Conservation (phyloP, 2,113 vertebrate species). For the Aspiorhynchus laticeps region DNA sequence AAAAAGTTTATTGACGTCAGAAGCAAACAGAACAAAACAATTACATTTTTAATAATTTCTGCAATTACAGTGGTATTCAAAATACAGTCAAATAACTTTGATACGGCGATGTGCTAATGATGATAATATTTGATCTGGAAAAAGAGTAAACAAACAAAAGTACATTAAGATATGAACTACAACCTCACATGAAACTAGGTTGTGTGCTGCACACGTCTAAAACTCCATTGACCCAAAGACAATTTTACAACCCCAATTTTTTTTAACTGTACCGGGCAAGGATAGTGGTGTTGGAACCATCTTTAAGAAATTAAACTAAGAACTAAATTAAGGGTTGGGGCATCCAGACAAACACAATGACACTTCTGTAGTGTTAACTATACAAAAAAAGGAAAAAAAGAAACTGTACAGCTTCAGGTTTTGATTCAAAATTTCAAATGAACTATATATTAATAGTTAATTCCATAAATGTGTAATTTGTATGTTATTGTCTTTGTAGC, state of each 20-base stretch:
- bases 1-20: conserved; percentile 94
- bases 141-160: conserved; percentile 76
- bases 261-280: conserved; percentile 87
- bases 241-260: conserved; percentile 80
- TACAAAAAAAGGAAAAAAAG: conserved; percentile 85
- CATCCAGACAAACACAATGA: conserved; percentile 77
- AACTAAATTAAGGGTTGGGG: conserved; percentile 49
- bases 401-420: conserved; percentile 96
- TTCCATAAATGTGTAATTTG: background rate
- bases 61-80: conserved; percentile 98
- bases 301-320: conserved; percentile 73
- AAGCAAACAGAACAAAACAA: conserved; percentile 97
- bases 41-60: conserved; percentile 77
- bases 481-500: background rate
- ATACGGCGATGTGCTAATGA: conserved; percentile 79
- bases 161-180: conserved; percentile 57
- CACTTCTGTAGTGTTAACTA: conserved; percentile 94
- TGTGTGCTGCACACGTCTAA: conserved; percentile 89
- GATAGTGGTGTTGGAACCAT: conserved; percentile 85
- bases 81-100: conserved; percentile 90
- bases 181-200: conserved; percentile 77
- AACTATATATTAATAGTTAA: background rate
- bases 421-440: no score
- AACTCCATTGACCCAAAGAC: conserved; percentile 79
- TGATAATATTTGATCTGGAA: conserved; percentile 77